phyloP scores from a whole-genome alignment of 2,113 vertebrate species.

The Petromus typicus region DNA sequence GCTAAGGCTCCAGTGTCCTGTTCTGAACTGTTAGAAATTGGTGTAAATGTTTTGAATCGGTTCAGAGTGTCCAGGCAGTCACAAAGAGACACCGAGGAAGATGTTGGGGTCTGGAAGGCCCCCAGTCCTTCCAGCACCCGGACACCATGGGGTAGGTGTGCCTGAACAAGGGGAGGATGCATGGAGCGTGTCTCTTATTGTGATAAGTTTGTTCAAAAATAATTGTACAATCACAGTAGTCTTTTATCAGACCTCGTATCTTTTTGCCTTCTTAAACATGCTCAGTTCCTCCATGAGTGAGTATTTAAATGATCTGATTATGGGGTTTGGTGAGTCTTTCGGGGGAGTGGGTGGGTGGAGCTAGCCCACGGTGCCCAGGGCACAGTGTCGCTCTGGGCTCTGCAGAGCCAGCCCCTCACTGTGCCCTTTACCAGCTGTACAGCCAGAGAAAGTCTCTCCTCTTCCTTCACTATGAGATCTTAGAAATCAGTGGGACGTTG shows the following conservation, averaged over 20 bases:
- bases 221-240: neutral
- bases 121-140: no score
- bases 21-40: neutral
- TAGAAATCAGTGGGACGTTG: neutral
- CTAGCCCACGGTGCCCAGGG: accelerated
- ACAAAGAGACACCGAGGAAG: neutral
- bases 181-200: neutral
- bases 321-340: accelerated
- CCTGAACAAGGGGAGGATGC: neutral
- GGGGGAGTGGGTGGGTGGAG: accelerated
- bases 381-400: accelerated
- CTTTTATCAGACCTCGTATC: neutral
- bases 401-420: accelerated
- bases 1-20: neutral
- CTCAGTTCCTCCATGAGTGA: neutral
- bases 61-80: neutral
- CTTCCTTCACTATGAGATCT: neutral
- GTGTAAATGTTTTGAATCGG: neutral
- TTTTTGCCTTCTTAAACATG: no score
- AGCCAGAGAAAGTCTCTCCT: neutral
- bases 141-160: no score
- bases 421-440: accelerated
- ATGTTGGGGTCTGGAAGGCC: no score
- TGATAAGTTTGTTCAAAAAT: neutral
- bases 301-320: neutral